These are phyloP conservation scores for Scytalopus superciliaris DNA, from an alignment of 2,113 vertebrate species.

Conservation along the genomic window DNA sequence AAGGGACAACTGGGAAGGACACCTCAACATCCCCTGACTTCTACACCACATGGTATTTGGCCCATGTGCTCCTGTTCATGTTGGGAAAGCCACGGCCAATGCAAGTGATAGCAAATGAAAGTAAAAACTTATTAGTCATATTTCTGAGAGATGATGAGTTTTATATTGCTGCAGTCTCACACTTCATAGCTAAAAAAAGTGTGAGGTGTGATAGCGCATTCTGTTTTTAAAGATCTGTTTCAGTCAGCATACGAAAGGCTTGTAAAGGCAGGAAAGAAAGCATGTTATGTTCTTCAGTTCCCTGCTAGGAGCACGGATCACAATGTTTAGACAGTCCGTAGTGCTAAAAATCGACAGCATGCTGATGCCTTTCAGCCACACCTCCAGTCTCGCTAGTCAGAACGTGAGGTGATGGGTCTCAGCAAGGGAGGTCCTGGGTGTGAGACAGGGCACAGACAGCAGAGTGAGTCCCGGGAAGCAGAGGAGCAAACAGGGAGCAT, in stretches of 20 bases:
- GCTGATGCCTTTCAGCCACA: neutral
- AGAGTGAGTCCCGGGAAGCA: neutral
- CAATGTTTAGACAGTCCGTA: neutral
- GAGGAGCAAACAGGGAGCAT: accelerated
- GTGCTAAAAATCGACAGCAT: neutral
- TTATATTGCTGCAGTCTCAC: neutral
- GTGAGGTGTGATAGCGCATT: accelerated
- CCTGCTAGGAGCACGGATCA: accelerated
- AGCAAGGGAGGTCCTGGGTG: neutral
- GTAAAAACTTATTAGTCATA: neutral
- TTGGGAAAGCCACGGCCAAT: neutral
- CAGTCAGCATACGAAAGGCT: neutral
- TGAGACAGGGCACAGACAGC: neutral
- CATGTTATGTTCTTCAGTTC: neutral
- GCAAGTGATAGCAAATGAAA: neutral
- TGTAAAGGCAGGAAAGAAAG: neutral
- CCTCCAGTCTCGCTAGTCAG: neutral
- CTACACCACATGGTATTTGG: neutral
- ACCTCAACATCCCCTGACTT: neutral
- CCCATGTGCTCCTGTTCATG: neutral
- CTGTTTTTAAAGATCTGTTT: neutral
- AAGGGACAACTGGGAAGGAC: neutral
- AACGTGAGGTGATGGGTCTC: accelerated
- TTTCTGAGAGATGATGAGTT: neutral
- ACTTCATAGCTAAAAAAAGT: neutral